Base-by-base conservation (phyloP, 1,140 invertebrate genomes). In the Drosophila busckii region DNA sequence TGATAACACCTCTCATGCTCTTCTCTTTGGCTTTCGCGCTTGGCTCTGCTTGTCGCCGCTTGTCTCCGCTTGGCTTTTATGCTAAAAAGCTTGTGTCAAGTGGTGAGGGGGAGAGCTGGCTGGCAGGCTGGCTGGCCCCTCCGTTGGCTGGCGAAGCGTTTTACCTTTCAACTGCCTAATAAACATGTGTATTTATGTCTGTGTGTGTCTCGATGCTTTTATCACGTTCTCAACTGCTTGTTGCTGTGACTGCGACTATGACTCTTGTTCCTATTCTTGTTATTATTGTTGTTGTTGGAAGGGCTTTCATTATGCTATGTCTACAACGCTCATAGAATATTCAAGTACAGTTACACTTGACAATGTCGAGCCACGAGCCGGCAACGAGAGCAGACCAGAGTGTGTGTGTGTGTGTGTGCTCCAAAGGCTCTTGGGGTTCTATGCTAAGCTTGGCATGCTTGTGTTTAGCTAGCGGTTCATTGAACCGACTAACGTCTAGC, bases 331-430 rank as follows among this genome's bases (percentile, higher is more conserved):
- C 66, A 76, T 76, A 60, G 78, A 76, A 76, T 76, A 76, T 76
- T 76, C 70, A 76, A 70, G 70, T 76, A 56, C 70, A 70, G 75
- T 64, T 75, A 54, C 70, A 76, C 70, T 75, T 70, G 22, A 75
- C 52, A 34, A 49, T 45, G 56, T 38, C 41, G 34, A n/a, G n/a
- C n/a, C 16, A 15, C 25, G 8, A 44, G 29, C 10, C 17, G 23
- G 4, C 12, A 26, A 17, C 6, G 12, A 7, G 4, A 13, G 19
- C n/a, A 8, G 10, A n/a, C n/a, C 0, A 7, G 13, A 16, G 19
- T 9, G 7, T 12, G 37, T 45, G 17, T 23, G 10, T 35, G 17
- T 38, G 52, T 25, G 38, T 40, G 35, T 56, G 37, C 48, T 7
- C 6, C 2, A 4, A 12, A 48, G 22, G 16, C 12, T 1, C 34